Conservation (phyloP, 64 coral and sea anemone species). For the Montipora efflorescens region DNA sequence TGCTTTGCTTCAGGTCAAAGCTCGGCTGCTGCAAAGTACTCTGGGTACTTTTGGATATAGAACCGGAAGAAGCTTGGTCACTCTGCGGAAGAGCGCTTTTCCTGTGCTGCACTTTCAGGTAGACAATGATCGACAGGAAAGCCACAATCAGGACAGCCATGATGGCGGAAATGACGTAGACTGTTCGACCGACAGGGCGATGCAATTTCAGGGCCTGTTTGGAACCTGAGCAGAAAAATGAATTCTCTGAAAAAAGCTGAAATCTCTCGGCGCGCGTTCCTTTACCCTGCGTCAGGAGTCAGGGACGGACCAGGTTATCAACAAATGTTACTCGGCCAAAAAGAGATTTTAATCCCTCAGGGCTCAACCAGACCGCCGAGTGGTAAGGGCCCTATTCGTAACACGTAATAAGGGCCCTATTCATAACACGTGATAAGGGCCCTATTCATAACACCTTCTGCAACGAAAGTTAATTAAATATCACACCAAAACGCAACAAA, state of each 20-base stretch:
- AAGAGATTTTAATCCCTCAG: too few relatives aligned
- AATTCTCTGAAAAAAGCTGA: not conserved
- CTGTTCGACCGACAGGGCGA: conserved; percentile 67
- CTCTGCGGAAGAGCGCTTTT: conserved; percentile 64
- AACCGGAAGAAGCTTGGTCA: conserved; percentile 78
- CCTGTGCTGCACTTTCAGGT: conserved; percentile 90
- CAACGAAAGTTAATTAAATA: too few relatives aligned
- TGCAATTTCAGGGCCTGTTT: not conserved
- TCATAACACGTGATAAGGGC: too few relatives aligned
- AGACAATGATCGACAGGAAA: conserved; percentile 94
- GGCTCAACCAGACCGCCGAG: too few relatives aligned
- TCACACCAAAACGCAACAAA: too few relatives aligned
- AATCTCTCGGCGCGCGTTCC: not conserved
- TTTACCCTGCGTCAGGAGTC: too few relatives aligned
- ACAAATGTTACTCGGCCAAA: too few relatives aligned
- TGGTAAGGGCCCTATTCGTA: too few relatives aligned
- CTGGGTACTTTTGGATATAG: conserved; percentile 95
- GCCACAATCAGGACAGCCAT: conserved; percentile 92
- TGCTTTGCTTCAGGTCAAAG: conserved; percentile 86
- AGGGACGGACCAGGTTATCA: too few relatives aligned
- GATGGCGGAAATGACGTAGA: conserved; percentile 93
- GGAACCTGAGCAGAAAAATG: not conserved
- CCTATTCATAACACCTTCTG: too few relatives aligned
- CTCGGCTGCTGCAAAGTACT: conserved; percentile 90
- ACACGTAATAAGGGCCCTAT: too few relatives aligned